Conservation (phyloP, 2,797 vertebrate genomes). For the Tokudaia muenninki region DNA sequence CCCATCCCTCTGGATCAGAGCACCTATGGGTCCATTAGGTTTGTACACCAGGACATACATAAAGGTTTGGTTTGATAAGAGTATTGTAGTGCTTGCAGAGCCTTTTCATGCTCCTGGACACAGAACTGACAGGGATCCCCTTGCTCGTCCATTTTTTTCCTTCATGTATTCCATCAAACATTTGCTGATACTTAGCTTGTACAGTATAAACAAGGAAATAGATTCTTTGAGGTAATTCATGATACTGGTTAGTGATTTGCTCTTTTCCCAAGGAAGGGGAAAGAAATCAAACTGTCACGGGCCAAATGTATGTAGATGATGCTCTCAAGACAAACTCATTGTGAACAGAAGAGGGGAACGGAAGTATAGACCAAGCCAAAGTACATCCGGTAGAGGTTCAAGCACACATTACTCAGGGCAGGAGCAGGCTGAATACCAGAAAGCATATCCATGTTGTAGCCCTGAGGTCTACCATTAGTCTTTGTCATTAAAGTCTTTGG, state of each 20-base stretch:
- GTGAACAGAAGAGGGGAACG: neutral
- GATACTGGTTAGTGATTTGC: neutral
- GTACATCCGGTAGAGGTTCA: neutral
- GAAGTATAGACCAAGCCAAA: neutral
- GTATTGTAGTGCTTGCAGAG: neutral
- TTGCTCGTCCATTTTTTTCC: neutral
- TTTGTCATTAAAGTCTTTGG: neutral
- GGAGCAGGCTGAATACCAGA: neutral
- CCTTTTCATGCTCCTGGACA: neutral
- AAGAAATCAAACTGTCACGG: neutral
- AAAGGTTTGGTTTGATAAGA: slow-evolving; percentile 5
- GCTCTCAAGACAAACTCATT: neutral
- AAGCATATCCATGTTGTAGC: neutral
- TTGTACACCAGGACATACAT: neutral
- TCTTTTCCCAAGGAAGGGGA: neutral
- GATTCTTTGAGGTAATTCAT: slow-evolving; percentile 18
- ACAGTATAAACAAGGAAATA: neutral
- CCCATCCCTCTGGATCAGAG: neutral
- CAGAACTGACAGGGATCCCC: neutral
- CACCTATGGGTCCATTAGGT: neutral
- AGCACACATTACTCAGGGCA: neutral
- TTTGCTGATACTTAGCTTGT: neutral
- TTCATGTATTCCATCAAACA: slow-evolving; percentile 21
- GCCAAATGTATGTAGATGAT: no score
- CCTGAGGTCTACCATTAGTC: neutral